Base-by-base conservation (phyloP, 2,113 vertebrate species). In the Helogale parvula region DNA sequence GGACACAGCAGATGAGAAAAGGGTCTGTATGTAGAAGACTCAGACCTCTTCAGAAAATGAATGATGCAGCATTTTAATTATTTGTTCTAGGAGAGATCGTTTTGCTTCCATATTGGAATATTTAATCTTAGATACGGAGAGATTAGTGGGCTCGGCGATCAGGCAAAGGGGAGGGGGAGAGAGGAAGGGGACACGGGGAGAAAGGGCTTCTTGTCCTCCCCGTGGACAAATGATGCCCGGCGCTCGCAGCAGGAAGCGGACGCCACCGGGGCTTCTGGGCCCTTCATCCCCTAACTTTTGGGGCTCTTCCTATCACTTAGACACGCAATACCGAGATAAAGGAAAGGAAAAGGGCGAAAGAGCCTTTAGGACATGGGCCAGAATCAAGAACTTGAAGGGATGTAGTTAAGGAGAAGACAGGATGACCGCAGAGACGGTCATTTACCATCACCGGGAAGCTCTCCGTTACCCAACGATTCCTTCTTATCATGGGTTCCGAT, bases 51-150 rank as follows among this genome's bases (percentile, higher is more conserved):
- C 87, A 63, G 94, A 96, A 97, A 97, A 96, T 96, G 97, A 97
- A 96, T 98, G 97, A 98, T 98, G 97, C 98, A 97, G 98, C 97
- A 94, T 97, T 98, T 98, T 97, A 96, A 97, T 97, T 88, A 97
- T 97, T 87, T 96, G 86, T 95, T 93, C 90, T 35, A 47, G 57
- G 63, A 65, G 77, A 92, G 89, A 97, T 85, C n/a, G 38, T 96
- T 96, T 95, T 76, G 97, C 97, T 97, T 97, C 96, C 97, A 96
- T 98, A 88, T 97, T 98, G 98, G 95, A 97, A 96, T 96, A 97
- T 94, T 96, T 95, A 91, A 96, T 94, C 76, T 90, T 88, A 85
- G 92, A 77, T 86, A 60, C 77, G 92, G 71, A 81, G 80, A 52
- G 77, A 94, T 80, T 63, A 79, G 83, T 41, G 54, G 66, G 47